Base-by-base conservation (phyloP, 2,113 vertebrate species). In the human region DNA sequence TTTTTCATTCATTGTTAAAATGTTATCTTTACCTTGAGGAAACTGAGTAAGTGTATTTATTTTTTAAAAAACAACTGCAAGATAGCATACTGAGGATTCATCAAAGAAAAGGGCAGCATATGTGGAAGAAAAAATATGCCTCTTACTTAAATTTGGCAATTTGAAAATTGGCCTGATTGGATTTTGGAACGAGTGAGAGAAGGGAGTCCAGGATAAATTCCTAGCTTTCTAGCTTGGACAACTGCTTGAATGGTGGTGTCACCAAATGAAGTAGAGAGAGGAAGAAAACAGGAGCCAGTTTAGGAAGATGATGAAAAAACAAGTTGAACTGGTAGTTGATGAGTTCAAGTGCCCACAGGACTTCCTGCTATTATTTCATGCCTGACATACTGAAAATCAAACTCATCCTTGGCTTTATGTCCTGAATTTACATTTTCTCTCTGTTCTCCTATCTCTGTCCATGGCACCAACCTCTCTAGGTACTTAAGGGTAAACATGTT, bases 21-120 rank as follows among this genome's bases (percentile, higher is more conserved):
- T 95, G 55, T 93, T 94, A 93, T 57, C 86, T 89, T 87, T 78
- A 96, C 96, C 79, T 75, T 75, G 73, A 95, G 83, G n/a, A 32
- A 14, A 89, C 16, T 83, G 50, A 91, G n/a, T 55, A 52, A 82
- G 20, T 88, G 32, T 52, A 20, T 75, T 70, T 82, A 59, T 90
- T 92, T 64, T 6, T 14, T 13, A 30, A 64, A 64, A 93, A 93
- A 83, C 57, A 90, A 30, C 89, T 81, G 35, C 22, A 40, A 90
- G 89, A 20, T 75, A 94, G 61, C 66, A 50, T 52, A 73, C 55
- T 16, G 23, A 83, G 8, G 23, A 59, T 82, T 64, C 3, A 38
- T 83, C 92, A 68, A 89, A 84, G 48, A 64, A 88, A 89, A 92
- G 87, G 85, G 66, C 73, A 83, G 61, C 22, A 17, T 17, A 88